Conservation (phyloP, 2,888 invertebrate species). For the Rutpela maculata region DNA sequence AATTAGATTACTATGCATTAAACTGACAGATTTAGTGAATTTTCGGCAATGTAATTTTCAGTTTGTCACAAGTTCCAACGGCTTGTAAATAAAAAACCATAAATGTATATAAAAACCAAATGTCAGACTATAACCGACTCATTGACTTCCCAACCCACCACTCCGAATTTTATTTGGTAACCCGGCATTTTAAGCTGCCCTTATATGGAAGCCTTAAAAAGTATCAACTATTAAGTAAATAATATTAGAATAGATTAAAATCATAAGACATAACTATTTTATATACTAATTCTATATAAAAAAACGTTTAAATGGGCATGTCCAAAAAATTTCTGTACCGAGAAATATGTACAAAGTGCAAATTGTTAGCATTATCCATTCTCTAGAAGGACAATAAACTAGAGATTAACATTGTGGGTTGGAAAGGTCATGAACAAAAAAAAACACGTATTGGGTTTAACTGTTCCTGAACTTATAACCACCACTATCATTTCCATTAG, state of each 20-base stretch:
- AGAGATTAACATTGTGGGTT: conserved; percentile 19
- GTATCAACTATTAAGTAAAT: conserved; percentile 11
- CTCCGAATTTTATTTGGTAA: not conserved
- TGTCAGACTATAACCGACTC: conserved; percentile 1
- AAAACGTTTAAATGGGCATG: not conserved
- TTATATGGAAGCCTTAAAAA: conserved; percentile 20
- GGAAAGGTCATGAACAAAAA: not conserved
- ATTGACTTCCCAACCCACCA: not conserved
- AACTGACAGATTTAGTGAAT: not conserved
- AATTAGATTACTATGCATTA: not conserved
- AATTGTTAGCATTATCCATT: conserved; percentile 15
- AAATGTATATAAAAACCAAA: not conserved
- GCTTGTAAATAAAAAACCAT: not conserved
- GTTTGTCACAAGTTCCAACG: not conserved
- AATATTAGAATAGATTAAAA: conserved; percentile 26
- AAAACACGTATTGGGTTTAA: conserved; percentile 4
- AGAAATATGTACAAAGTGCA: not conserved
- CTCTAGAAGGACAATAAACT: conserved; percentile 19
- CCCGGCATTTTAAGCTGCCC: conserved; percentile 13
- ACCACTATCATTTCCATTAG: conserved; percentile 4
- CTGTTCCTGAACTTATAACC: conserved; percentile 19
- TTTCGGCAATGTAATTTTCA: not conserved
- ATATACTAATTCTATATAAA: conserved; percentile 9
- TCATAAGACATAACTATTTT: conserved; percentile 25
- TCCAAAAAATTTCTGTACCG: not conserved